phyloP scores from a whole-genome alignment of 2,797 vertebrate species.

The Mormyrus hasselquistii region DNA sequence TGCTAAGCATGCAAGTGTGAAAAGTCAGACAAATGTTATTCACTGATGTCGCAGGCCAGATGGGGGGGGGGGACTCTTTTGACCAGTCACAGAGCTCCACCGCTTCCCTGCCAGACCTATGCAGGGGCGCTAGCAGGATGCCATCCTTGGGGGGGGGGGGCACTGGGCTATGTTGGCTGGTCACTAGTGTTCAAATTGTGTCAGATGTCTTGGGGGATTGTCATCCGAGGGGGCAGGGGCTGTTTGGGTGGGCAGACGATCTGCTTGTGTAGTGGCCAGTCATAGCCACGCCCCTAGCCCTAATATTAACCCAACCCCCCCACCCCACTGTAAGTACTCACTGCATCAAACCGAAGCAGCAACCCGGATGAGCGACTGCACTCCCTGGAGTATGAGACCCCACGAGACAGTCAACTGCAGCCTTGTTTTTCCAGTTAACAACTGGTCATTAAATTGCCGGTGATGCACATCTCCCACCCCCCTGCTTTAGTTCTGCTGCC shows the following conservation, averaged over 20 bases:
- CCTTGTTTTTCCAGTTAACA: conserved; percentile 35
- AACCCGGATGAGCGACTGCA: background rate
- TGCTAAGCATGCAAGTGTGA: background rate
- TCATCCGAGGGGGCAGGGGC: background rate
- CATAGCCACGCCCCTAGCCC: background rate
- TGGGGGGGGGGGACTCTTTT: background rate
- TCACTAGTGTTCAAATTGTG: background rate
- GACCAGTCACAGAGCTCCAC: background rate
- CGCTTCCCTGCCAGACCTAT: background rate
- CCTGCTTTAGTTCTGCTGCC: conserved; percentile 28
- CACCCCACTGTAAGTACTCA: background rate
- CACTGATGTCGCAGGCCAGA: background rate
- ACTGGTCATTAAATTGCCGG: conserved; percentile 43
- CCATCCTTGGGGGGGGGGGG: background rate
- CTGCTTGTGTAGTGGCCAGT: background rate
- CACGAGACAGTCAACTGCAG: conserved; percentile 23
- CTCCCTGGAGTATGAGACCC: background rate
- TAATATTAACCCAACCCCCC: background rate
- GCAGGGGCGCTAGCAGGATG: background rate
- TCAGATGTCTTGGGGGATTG: background rate
- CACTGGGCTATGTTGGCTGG: background rate
- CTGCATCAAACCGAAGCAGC: background rate
- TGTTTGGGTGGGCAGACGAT: background rate
- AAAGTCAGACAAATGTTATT: background rate
- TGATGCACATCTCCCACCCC: conserved; percentile 8